Evolutionary conservation across 1,140 invertebrate species (phyloP), one percentile per base, ranked within the genome.

Genomic region (Hylaeus volcanicus): DNA sequence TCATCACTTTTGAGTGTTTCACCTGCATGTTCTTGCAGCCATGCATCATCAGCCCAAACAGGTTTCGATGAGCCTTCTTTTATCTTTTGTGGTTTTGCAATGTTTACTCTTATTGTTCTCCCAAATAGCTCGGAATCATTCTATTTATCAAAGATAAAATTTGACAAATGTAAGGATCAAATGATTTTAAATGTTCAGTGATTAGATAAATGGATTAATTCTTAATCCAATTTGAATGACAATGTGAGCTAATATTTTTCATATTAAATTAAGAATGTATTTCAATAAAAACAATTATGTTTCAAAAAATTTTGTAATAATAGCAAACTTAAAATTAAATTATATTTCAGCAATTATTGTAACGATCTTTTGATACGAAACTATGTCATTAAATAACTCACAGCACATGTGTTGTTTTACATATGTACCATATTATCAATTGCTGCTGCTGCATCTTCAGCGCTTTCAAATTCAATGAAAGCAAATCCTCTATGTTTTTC

Each of bases 111-210:
- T 83, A 99, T 98, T 74, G 98, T 99, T 84, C 98, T 95, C 0
- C 99, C 99, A 95, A 98, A 99, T 26, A 99, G 94, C 94, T 99
- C 99, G 0, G 98, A 97, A 92, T 99, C 98, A 95, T 99, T 99
- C 98, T 99, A 90, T 53, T 93, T 94, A 88, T 90, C 64, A 81
- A 81, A 65, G 56, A 86, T 77, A 76, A 84, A 45, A 41, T 76
- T 61, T 83, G 55, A 85, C 74, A 48, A 72, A 63, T 68, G 72
- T 74, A n/a, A 41, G 6, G 11, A 77, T 72, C 12, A 15, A 58
- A 5, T n/a, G 3, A 48, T 73, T 2, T 58, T 55, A 3, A 51
- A 51, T 37, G 56, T 63, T 51, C 6, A 51, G 0, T 9, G 70
- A 77, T 85, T 71, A 85, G 65, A 86, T 71, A 85, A 60, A 86